Conservation (phyloP, 2,113 vertebrate species). For the Eulemur rufifrons region DNA sequence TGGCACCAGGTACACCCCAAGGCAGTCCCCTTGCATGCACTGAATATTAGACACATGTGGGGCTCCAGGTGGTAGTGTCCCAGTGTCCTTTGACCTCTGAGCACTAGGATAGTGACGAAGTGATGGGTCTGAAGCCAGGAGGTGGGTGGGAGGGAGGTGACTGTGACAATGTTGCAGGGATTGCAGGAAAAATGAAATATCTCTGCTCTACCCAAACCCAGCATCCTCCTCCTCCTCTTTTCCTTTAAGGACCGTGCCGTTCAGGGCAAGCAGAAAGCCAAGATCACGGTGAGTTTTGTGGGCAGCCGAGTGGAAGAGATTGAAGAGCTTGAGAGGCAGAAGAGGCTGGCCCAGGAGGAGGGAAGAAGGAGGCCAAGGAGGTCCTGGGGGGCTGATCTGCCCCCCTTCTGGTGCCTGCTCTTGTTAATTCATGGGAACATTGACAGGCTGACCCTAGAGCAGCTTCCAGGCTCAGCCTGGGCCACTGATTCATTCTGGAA, state of each 20-base stretch:
- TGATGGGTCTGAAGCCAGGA: too few relatives aligned
- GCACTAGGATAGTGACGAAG: neutral
- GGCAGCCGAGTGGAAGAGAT: neutral
- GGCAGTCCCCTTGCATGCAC: neutral
- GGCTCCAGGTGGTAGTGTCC: neutral
- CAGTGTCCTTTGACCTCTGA: neutral
- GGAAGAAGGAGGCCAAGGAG: neutral
- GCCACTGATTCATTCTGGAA: neutral
- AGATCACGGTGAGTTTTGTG: neutral
- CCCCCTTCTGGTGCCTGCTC: neutral
- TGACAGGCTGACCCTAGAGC: neutral
- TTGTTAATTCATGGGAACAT: too few relatives aligned
- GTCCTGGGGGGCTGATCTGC: neutral
- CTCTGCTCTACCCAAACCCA: neutral
- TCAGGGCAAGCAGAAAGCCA: neutral
- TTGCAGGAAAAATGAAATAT: neutral
- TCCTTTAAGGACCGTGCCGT: neutral
- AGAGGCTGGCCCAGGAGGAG: neutral
- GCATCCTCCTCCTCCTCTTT: neutral
- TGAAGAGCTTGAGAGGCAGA: neutral
- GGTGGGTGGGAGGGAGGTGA: fast-evolving
- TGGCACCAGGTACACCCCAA: neutral
- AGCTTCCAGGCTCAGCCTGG: neutral
- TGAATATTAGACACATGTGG: fast-evolving
- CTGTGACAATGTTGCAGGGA: neutral